These are phyloP conservation scores for Characodon lateralis DNA, from an alignment of 2,797 vertebrate genomes.

Conservation along the genomic window DNA sequence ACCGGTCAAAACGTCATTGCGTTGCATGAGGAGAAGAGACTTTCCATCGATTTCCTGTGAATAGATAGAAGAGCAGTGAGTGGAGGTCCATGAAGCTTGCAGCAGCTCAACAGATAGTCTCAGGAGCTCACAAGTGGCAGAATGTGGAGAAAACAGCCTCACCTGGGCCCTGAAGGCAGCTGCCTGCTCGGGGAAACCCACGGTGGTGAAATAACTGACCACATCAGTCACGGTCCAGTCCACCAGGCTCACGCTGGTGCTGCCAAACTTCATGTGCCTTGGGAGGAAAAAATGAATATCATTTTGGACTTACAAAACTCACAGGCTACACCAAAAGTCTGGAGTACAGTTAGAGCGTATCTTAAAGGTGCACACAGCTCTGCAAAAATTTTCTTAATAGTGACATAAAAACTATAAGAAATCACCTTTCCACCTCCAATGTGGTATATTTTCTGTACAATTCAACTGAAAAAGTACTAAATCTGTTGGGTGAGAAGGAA, in stretches of 20 bases:
- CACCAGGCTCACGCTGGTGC: constrained; percentile 72
- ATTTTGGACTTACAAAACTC: constrained; percentile 1
- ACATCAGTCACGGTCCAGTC: constrained; percentile 90
- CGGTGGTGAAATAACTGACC: constrained; percentile 87
- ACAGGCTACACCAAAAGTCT: neutral
- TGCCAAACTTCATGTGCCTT: constrained; percentile 79
- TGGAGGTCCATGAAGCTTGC: constrained; percentile 1
- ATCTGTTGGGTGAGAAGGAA: neutral
- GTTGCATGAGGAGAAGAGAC: constrained; percentile 89
- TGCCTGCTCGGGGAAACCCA: constrained; percentile 89
- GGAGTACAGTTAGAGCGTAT: no score
- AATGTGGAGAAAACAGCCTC: constrained; percentile 35
- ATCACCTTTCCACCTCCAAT: neutral
- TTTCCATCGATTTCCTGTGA: constrained; percentile 88
- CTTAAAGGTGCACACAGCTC: neutral
- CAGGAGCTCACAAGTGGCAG: constrained; percentile 49
- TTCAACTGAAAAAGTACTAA: neutral
- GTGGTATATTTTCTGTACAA: neutral
- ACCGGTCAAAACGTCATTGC: constrained; percentile 87
- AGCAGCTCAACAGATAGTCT: constrained; percentile 17
- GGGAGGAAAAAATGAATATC: neutral
- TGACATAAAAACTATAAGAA: neutral
- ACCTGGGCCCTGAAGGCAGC: constrained; percentile 89
- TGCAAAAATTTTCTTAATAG: neutral
- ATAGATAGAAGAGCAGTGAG: constrained; percentile 44